A percentile compares a stretch with the other conserved stretches of the same genome.
Evolutionary conservation across 2,888 invertebrate genomes (phyloP).

Genomic region (Abrostola triplasia): DNA sequence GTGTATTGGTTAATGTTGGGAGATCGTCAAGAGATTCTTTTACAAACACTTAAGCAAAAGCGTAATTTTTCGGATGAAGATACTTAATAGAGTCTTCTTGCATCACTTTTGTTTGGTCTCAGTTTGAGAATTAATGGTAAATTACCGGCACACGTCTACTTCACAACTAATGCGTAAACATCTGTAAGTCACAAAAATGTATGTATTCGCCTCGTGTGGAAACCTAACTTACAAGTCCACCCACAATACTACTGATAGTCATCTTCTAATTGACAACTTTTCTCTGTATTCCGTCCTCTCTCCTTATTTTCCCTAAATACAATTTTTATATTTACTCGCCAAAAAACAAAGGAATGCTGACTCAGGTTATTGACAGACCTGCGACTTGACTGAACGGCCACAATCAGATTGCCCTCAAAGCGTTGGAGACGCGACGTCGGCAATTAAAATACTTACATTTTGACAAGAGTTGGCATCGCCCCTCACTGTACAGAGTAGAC

Average conservation of each 20-base stretch:
- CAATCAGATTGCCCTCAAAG: conserved; percentile 10
- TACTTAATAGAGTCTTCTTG: too few species aligned
- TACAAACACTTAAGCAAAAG: too few species aligned
- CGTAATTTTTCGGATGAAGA: too few species aligned
- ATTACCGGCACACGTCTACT: too few species aligned
- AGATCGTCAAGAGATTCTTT: too few species aligned
- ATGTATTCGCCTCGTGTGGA: too few species aligned
- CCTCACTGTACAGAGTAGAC: background rate
- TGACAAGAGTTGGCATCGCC: conserved; percentile 12
- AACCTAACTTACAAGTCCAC: too few species aligned
- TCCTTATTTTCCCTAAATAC: background rate
- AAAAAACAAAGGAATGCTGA: background rate
- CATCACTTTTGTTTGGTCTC: too few species aligned
- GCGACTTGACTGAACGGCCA: background rate
- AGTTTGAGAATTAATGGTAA: too few species aligned
- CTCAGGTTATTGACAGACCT: background rate
- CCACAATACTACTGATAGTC: background rate
- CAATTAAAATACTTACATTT: conserved; percentile 35
- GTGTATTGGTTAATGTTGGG: too few species aligned
- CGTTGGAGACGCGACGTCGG: background rate
- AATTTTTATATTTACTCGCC: background rate
- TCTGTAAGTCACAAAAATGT: too few species aligned
- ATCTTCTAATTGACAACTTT: background rate
- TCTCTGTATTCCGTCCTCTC: background rate
- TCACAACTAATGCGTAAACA: too few species aligned